phyloP scores from a whole-genome alignment of 1,140 invertebrate species.

The Cyphomyrmex costatus region DNA sequence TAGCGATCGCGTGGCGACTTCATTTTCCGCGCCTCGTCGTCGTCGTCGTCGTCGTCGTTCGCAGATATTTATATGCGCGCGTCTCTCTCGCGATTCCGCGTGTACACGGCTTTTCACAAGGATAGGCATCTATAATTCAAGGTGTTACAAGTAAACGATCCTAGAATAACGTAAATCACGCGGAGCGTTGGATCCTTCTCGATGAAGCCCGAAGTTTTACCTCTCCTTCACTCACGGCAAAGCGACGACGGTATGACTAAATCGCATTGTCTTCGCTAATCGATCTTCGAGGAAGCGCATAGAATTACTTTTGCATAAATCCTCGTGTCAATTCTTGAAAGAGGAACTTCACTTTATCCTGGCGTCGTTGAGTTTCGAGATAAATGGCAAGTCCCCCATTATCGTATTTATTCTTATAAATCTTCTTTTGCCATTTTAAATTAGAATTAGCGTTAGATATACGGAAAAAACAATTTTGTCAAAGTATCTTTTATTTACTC shows the following conservation, averaged over 20 bases:
- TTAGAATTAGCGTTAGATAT: neutral
- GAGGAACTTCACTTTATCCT: neutral
- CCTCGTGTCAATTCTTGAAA: neutral
- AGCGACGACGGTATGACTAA: slow-evolving; percentile 34
- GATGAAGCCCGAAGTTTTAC: slow-evolving; percentile 60
- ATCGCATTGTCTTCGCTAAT: slow-evolving; percentile 59
- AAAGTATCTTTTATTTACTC: no score
- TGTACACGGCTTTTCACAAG: slow-evolving; percentile 72
- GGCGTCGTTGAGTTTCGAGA: neutral
- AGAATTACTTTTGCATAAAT: slow-evolving; percentile 41
- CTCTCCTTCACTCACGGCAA: neutral
- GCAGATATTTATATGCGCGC: slow-evolving; percentile 58
- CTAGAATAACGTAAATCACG: slow-evolving; percentile 82
- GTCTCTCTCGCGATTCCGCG: slow-evolving; percentile 38
- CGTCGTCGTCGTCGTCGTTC: slow-evolving; percentile 65
- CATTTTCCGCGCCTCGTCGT: slow-evolving; percentile 73
- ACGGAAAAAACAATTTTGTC: no score
- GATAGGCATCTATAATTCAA: slow-evolving; percentile 84
- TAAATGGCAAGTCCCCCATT: neutral
- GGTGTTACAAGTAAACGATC: slow-evolving; percentile 83
- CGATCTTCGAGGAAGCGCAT: slow-evolving; percentile 46
- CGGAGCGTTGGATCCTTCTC: slow-evolving; percentile 78
- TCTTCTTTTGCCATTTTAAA: neutral
- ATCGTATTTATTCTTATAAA: neutral
- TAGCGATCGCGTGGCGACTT: slow-evolving; percentile 62